These are phyloP conservation scores for Umimayanthus chanpuru DNA, from an alignment of 92 coral and sea anemone genomes.

Conservation along the genomic window DNA sequence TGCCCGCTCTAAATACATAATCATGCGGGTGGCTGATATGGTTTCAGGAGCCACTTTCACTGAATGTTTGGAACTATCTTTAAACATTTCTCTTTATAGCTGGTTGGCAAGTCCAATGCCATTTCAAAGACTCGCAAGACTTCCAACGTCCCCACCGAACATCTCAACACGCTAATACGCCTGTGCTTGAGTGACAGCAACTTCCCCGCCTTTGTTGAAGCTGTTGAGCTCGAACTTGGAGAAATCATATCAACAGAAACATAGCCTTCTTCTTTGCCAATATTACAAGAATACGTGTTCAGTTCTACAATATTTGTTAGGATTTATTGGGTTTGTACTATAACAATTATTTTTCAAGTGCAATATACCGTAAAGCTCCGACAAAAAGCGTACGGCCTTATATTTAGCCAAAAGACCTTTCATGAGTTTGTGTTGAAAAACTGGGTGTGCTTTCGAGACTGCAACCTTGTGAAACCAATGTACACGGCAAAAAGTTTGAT, in stretches of 20 bases:
- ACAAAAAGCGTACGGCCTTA: too few species aligned
- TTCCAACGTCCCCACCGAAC: conserved; percentile 73
- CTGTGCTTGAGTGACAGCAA: conserved; percentile 89
- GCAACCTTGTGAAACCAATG: too few species aligned
- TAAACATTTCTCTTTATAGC: conserved; percentile 30
- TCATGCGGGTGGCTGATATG: too few species aligned
- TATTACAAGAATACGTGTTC: background rate
- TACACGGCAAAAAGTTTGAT: too few species aligned
- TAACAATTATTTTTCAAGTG: too few species aligned
- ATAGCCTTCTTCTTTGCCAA: conserved; percentile 4
- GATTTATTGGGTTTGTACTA: background rate
- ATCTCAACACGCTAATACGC: conserved; percentile 69
- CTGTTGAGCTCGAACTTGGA: conserved; percentile 81
- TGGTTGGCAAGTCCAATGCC: conserved; percentile 41
- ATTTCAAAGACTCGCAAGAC: conserved; percentile 36
- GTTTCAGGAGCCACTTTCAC: too few species aligned
- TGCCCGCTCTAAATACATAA: too few species aligned
- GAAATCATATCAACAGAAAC: conserved; percentile 50
- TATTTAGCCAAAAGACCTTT: too few species aligned
- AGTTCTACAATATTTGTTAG: background rate
- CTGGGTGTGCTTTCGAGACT: too few species aligned
- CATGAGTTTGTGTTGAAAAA: too few species aligned
- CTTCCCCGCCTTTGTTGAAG: conserved; percentile 91
- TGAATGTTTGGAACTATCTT: too few species aligned
- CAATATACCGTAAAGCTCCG: too few species aligned